phyloP scores from a whole-genome alignment of 1,140 invertebrate species.

The Trigoniulus corallinus region DNA sequence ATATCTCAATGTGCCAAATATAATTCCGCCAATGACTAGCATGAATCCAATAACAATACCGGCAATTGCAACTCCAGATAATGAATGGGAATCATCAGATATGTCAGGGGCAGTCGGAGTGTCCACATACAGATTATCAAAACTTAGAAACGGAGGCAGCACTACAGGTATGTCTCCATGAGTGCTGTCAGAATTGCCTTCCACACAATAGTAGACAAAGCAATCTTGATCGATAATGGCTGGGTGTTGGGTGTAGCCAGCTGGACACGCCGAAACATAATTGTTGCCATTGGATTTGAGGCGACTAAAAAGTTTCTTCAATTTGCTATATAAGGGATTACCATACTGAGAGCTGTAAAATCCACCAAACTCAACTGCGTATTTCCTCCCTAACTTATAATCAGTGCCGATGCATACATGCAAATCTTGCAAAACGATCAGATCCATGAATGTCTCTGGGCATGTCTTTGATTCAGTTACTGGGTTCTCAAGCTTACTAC shows the following conservation, averaged over 20 bases:
- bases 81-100: too few relatives aligned
- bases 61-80: too few relatives aligned
- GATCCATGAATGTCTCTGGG: too few relatives aligned
- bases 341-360: neutral
- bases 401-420: neutral
- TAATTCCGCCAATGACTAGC: too few relatives aligned
- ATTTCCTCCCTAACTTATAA: neutral
- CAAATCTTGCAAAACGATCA: too few relatives aligned
- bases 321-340: too few relatives aligned
- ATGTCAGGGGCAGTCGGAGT: neutral
- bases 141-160: neutral
- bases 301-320: too few relatives aligned
- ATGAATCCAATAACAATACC: too few relatives aligned
- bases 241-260: slow-evolving; percentile 18
- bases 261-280: slow-evolving; percentile 15
- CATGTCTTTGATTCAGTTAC: too few relatives aligned
- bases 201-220: slow-evolving; percentile 18
- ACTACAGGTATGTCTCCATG: neutral
- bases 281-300: too few relatives aligned
- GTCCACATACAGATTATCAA: neutral
- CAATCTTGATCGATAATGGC: slow-evolving; percentile 16
- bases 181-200: slow-evolving; percentile 6
- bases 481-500: neutral
- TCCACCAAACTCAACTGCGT: neutral
- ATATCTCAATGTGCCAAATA: too few relatives aligned